Base-by-base conservation (phyloP, 2,888 invertebrate genomes). In the Diploptera punctata region DNA sequence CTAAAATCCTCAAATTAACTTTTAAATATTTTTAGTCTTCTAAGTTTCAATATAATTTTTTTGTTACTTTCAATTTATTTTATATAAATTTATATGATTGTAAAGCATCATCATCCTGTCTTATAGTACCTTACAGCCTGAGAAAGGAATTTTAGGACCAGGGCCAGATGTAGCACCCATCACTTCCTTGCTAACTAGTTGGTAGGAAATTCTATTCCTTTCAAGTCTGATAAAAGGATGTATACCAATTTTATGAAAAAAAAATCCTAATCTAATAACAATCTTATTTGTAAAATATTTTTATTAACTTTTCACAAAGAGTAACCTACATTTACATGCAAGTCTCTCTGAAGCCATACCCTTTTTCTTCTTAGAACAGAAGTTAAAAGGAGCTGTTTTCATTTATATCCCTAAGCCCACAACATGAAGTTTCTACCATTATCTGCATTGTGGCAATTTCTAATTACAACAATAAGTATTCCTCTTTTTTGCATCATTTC, bases 241-340 rank as follows among this genome's bases (percentile, higher is more conserved):
- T n/a, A n/a, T n/a, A n/a, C n/a, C n/a, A n/a, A n/a, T n/a, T n/a
- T n/a, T n/a, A n/a, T n/a, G 29, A 57, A 57, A n/a, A n/a, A 3
- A 29, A n/a, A 16, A 24, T 57, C 57, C 57, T 57, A 57, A 29
- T 31, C 57, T 57, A 29, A 29, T 57, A 65, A 65, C 65, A 65
- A 44, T 24, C 43, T 65, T 65, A 65, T 57, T 44, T 57, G 43
- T 31, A 67, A 71, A 67, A 67, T 62, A 21, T 67, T 71, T n/a
- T 71, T 62, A 49, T 62, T 62, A 62, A 49, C 49, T 70, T 70
- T 33, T 70, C 62, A 70, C 70, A 70, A 70, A 62, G 61, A 70
- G 70, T 44, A 57, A 47, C 70, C 70, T 70, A 70, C 70, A 61
- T 69, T 69, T 54, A 54, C 54, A 54, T 38, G 24, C 60, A 60